phyloP scores from a whole-genome alignment of 2,888 invertebrate genomes.

The Netelia fuscicornis region DNA sequence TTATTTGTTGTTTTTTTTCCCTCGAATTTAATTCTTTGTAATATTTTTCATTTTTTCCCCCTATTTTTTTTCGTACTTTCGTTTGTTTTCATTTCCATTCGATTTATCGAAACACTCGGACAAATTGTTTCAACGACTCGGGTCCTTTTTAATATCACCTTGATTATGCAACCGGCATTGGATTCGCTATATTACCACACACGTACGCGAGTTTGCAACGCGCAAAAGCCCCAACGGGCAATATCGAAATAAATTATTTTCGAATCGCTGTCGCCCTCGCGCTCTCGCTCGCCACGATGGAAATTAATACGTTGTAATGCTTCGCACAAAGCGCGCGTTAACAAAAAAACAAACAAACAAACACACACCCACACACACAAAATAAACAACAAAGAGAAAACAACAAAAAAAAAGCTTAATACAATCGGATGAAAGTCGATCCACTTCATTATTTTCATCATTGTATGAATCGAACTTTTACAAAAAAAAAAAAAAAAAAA shows the following conservation, averaged over 20 bases:
- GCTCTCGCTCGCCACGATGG: not conserved
- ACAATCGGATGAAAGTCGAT: not conserved
- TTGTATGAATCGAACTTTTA: no score
- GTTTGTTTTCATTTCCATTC: not conserved
- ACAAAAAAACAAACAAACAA: not conserved
- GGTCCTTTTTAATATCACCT: conserved; percentile 6
- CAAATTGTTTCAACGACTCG: conserved; percentile 21
- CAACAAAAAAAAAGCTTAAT: not conserved
- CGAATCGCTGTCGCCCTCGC: not conserved
- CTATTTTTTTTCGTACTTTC: not conserved
- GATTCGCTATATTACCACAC: not conserved
- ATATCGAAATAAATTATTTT: conserved; percentile 24
- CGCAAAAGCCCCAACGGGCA: not conserved
- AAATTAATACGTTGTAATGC: not conserved
- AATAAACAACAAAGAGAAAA: not conserved
- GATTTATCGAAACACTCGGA: conserved; percentile 1
- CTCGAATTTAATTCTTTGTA: not conserved
- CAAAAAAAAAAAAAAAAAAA: no score
- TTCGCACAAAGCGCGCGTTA: not conserved
- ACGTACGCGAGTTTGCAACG: not conserved
- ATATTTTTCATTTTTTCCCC: not conserved
- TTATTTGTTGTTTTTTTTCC: not conserved
- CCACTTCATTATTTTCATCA: no score
- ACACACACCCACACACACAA: not conserved
- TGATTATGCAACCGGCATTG: not conserved